Conservation (phyloP, 2,888 invertebrate genomes). For the Chymomyza procnemis region DNA sequence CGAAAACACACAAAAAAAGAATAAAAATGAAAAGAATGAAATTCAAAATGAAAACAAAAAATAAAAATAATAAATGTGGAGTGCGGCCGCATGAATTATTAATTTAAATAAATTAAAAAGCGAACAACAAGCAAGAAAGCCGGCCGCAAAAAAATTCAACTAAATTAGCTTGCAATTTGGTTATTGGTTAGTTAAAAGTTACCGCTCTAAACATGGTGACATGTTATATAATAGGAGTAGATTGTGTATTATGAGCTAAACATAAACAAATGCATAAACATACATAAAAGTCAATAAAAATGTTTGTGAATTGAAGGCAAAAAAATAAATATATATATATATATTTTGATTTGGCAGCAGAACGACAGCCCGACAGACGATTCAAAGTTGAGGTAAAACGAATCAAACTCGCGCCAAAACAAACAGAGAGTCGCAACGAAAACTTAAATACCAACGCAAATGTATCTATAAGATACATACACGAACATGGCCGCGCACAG, state of each 20-base stretch:
- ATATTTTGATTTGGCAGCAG: neutral
- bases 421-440: conserved; percentile 57
- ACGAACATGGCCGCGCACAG: conserved; percentile 5
- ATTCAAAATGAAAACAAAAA: conserved; percentile 1
- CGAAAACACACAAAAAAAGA: conserved; percentile 26
- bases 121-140: neutral
- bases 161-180: conserved; percentile 8
- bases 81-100: neutral
- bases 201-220: neutral
- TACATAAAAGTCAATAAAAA: conserved; percentile 18
- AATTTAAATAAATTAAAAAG: conserved; percentile 9
- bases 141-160: conserved; percentile 7
- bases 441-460: neutral
- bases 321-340: conserved; percentile 2
- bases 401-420: conserved; percentile 54
- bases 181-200: neutral
- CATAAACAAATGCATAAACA: neutral
- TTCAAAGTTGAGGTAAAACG: neutral
- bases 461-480: conserved; percentile 21
- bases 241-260: neutral
- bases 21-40: conserved; percentile 27
- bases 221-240: too few species aligned
- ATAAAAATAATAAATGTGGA: conserved; percentile 2
- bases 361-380: neutral
- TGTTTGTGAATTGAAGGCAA: conserved; percentile 47